Percentiles rank a stretch among this genome's conserved stretches.
phyloP scores from a whole-genome alignment of 2,113 vertebrate genomes.

The Poecile atricapillus region DNA sequence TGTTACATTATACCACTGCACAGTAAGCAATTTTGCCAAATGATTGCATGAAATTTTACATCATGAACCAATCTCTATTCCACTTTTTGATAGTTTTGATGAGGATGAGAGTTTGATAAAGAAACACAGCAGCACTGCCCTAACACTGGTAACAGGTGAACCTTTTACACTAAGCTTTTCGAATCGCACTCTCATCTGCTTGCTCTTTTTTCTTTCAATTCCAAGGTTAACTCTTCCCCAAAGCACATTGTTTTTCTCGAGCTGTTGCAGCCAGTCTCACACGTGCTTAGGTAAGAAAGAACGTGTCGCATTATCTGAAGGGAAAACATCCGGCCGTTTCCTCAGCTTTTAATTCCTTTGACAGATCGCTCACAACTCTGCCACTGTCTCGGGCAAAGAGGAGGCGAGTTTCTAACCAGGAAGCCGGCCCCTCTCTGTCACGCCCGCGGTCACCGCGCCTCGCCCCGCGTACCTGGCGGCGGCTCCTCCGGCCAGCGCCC shows the following conservation, averaged over 20 bases:
- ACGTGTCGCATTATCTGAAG: background rate
- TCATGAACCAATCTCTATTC: background rate
- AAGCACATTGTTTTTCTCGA: background rate
- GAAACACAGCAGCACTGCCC: background rate
- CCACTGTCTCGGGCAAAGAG: background rate
- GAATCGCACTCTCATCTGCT: background rate
- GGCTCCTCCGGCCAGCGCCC: background rate
- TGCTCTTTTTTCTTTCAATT: background rate
- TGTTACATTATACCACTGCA: background rate
- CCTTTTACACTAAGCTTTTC: background rate
- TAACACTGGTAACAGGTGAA: background rate
- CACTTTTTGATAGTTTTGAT: background rate
- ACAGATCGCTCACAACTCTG: background rate
- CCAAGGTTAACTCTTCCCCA: background rate
- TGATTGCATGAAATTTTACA: background rate
- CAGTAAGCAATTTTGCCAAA: background rate
- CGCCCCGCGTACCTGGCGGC: slow-evolving; percentile 39
- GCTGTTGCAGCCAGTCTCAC: background rate
- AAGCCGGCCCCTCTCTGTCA: background rate
- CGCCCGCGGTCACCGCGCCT: background rate
- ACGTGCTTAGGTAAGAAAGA: background rate
- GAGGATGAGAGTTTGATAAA: background rate
- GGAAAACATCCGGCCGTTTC: background rate
- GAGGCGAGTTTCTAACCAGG: background rate
- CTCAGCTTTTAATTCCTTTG: background rate